Evolutionary conservation across 2,888 invertebrate species (phyloP).

Genomic region (Catocala sponsa): DNA sequence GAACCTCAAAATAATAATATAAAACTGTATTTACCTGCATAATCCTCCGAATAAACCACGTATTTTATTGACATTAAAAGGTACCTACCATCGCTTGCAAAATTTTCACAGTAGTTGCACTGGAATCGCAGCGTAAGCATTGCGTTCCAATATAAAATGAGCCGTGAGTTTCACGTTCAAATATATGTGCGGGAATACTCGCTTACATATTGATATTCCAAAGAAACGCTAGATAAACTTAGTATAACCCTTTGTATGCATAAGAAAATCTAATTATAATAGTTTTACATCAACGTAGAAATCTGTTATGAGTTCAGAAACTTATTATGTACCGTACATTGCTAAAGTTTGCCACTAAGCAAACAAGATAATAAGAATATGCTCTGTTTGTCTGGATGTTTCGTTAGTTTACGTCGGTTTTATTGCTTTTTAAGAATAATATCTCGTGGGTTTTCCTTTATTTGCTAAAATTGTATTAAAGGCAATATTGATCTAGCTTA

Average conservation of each 20-base stretch:
- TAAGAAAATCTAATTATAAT: constrained; percentile 43
- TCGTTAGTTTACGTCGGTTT: constrained; percentile 35
- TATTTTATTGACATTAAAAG: constrained; percentile 5
- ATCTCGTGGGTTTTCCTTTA: too few relatives aligned
- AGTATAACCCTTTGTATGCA: constrained; percentile 27
- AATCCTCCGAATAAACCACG: background rate
- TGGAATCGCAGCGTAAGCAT: constrained; percentile 4
- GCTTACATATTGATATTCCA: constrained; percentile 13
- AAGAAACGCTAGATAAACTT: constrained; percentile 21
- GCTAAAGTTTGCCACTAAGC: constrained; percentile 22
- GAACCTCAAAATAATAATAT: constrained; percentile 25
- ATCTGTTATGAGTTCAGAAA: constrained; percentile 45
- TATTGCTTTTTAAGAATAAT: constrained; percentile 17
- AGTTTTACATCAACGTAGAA: constrained; percentile 35
- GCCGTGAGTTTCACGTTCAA: constrained; percentile 5
- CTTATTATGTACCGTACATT: constrained; percentile 20
- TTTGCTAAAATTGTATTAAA: too few relatives aligned
- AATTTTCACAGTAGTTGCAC: constrained; percentile 3
- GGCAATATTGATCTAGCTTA: too few relatives aligned
- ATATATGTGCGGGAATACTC: constrained; percentile 10
- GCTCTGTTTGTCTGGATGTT: constrained; percentile 27
- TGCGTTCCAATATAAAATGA: constrained; percentile 8
- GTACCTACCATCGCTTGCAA: background rate
- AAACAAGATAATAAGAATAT: constrained; percentile 31
- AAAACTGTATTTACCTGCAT: background rate